phyloP scores from a whole-genome alignment of 1,140 invertebrate genomes.

The Bombus terrestris region DNA sequence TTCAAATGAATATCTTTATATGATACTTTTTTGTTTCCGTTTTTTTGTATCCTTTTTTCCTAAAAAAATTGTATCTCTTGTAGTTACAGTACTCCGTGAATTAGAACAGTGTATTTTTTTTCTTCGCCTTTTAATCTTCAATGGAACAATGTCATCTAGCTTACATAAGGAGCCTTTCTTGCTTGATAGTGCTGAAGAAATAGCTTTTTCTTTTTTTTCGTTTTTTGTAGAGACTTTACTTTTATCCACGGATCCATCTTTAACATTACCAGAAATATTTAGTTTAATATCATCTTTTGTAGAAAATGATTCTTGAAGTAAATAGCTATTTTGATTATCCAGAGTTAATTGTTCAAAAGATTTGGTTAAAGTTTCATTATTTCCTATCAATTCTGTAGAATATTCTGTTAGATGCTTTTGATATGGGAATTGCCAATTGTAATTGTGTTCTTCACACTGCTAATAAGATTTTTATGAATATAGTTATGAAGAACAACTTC shows the following conservation, averaged over 20 bases:
- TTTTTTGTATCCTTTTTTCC: slow-evolving; percentile 57
- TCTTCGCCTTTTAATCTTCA: slow-evolving; percentile 61
- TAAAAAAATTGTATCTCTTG: slow-evolving; percentile 59
- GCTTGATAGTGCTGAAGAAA: slow-evolving; percentile 17
- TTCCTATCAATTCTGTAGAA: slow-evolving; percentile 12
- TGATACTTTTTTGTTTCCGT: slow-evolving; percentile 62
- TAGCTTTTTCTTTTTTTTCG: slow-evolving; percentile 25
- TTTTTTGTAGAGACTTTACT: slow-evolving; percentile 23
- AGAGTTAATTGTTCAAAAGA: slow-evolving; percentile 22
- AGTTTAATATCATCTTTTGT: slow-evolving; percentile 30
- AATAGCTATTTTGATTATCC: slow-evolving; percentile 7
- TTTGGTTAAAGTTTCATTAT: neutral
- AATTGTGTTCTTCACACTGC: slow-evolving; percentile 21
- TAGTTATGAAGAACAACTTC: neutral
- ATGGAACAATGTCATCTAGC: slow-evolving; percentile 24
- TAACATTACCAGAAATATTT: neutral
- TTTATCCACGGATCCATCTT: slow-evolving; percentile 10
- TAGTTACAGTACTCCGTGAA: slow-evolving; percentile 72
- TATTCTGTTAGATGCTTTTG: slow-evolving; percentile 25
- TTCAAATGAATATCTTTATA: neutral
- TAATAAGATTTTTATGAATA: slow-evolving; percentile 19
- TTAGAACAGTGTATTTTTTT: slow-evolving; percentile 62
- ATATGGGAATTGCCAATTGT: slow-evolving; percentile 10
- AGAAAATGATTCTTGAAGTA: slow-evolving; percentile 10
- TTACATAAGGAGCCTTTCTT: slow-evolving; percentile 48